Percentiles rank a stretch among this genome's conserved stretches.
phyloP scores from a whole-genome alignment of 2,888 invertebrate species.

The Morpho achilles region DNA sequence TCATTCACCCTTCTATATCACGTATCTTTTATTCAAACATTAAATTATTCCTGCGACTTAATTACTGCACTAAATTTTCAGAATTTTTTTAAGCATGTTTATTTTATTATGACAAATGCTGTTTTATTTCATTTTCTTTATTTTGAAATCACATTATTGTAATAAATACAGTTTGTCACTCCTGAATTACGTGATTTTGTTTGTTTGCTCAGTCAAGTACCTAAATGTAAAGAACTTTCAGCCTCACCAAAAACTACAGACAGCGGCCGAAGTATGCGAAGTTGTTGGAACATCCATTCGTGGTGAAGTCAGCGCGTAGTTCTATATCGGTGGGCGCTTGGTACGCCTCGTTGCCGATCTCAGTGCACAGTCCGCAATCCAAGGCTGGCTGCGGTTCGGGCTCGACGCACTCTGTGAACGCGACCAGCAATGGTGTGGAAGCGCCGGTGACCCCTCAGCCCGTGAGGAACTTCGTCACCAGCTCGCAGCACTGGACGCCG shows the following conservation, averaged over 20 bases:
- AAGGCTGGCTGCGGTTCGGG: slow-evolving; percentile 28
- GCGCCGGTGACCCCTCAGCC: slow-evolving; percentile 45
- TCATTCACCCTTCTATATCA: no score
- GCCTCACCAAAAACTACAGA: slow-evolving; percentile 95
- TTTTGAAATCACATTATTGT: no score
- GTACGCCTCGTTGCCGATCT: slow-evolving; percentile 81
- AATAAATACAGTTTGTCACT: no score
- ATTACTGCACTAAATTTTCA: no score
- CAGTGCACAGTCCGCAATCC: slow-evolving; percentile 49
- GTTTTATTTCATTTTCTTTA: no score
- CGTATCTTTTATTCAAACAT: no score
- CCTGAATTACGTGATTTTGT: no score
- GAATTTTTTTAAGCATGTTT: no score
- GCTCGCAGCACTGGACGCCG: slow-evolving; percentile 58
- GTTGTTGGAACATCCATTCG: slow-evolving; percentile 92
- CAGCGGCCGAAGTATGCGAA: slow-evolving; percentile 96
- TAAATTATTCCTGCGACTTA: no score
- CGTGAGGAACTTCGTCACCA: slow-evolving; percentile 63
- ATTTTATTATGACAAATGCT: no score
- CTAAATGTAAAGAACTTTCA: slow-evolving; percentile 51
- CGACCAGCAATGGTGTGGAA: slow-evolving; percentile 28
- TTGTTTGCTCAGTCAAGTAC: no score
- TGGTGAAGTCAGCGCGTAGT: slow-evolving; percentile 86
- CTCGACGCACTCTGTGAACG: slow-evolving; percentile 24
- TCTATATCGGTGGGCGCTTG: slow-evolving; percentile 89